Conservation (phyloP, 2,888 invertebrate species). For the Nephrotoma flavescens region DNA sequence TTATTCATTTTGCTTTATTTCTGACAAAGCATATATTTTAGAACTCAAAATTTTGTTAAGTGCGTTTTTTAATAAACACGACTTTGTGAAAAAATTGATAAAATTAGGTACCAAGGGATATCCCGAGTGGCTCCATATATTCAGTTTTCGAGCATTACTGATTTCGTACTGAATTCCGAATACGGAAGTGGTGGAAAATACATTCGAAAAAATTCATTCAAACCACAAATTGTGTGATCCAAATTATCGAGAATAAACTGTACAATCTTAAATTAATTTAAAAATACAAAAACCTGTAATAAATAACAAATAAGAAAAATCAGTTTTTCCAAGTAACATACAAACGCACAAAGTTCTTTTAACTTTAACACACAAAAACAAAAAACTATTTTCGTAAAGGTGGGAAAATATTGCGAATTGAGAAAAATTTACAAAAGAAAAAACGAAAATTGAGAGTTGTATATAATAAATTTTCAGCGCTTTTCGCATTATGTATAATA, state of each 20-base stretch:
- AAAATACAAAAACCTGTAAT: neutral
- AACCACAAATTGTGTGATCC: too few species aligned
- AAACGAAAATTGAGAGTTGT: neutral
- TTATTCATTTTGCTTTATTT: too few species aligned
- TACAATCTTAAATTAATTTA: neutral
- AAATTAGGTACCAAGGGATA: too few species aligned
- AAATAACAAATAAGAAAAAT: neutral
- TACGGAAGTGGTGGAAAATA: too few species aligned
- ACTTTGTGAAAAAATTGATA: too few species aligned
- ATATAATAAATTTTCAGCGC: neutral
- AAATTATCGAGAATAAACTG: neutral
- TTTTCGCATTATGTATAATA: neutral
- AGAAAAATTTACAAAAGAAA: neutral
- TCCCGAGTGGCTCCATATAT: too few species aligned
- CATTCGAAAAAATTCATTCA: too few species aligned
- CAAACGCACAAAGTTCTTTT: neutral
- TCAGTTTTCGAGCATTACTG: too few species aligned
- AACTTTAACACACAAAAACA: neutral
- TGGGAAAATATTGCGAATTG: neutral
- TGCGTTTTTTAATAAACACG: too few species aligned
- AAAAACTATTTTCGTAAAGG: neutral
- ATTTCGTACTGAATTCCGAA: too few species aligned
- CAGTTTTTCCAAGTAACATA: neutral
- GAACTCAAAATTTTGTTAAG: too few species aligned
- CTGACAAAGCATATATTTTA: too few species aligned